Percentiles rank a stretch among this genome's conserved stretches.
Evolutionary conservation across 2,113 vertebrate species (phyloP).

Genomic region (Casuarius casuarius): DNA sequence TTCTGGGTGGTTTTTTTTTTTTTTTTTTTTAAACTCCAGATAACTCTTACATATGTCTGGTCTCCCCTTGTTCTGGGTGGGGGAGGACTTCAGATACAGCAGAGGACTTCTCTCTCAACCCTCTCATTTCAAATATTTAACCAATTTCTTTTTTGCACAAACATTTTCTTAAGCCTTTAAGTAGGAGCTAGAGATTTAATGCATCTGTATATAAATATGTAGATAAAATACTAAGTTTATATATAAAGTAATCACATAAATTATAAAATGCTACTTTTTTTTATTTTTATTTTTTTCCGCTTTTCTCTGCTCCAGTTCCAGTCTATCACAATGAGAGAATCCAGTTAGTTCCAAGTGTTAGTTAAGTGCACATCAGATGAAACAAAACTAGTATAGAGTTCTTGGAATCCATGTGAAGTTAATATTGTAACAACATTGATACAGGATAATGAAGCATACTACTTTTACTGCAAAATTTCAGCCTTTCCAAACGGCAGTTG

Average conservation of each 20-base stretch:
- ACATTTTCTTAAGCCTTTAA: background rate
- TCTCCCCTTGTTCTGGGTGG: background rate
- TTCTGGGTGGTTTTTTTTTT: rapidly evolving
- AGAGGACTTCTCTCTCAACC: background rate
- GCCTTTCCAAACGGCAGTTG: background rate
- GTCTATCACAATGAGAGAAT: background rate
- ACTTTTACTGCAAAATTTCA: background rate
- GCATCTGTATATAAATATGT: background rate
- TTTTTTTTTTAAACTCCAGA: background rate
- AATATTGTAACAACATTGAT: background rate
- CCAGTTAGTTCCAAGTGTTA: background rate
- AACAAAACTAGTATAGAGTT: background rate
- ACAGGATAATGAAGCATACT: background rate
- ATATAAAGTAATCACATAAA: background rate
- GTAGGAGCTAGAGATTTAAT: background rate
- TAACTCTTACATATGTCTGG: too few relatives aligned
- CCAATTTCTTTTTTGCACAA: background rate
- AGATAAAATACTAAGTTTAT: too few relatives aligned
- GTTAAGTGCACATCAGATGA: background rate
- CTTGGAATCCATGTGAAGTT: background rate
- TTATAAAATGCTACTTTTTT: background rate
- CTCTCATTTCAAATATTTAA: background rate
- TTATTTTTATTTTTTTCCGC: background rate
- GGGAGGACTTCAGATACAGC: background rate
- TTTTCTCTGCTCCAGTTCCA: background rate